phyloP scores from a whole-genome alignment of 2,113 vertebrate species.

The Vimba vimba region DNA sequence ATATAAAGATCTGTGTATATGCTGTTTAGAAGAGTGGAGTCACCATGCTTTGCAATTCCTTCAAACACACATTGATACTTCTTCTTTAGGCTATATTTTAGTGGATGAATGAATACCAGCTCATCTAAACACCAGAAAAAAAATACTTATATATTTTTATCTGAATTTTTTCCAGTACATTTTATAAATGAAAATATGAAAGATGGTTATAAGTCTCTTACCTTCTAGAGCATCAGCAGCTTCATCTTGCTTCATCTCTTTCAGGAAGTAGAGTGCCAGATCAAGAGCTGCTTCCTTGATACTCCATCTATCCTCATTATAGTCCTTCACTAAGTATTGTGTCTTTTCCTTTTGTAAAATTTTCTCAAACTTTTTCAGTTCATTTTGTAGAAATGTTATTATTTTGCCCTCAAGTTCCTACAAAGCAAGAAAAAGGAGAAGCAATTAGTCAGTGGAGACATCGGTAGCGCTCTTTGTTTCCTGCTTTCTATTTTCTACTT shows the following conservation, averaged over 20 bases:
- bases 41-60: not conserved
- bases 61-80: constrained; percentile 7
- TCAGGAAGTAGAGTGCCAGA: not conserved
- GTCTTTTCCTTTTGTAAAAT: not conserved
- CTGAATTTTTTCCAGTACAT: too few relatives aligned
- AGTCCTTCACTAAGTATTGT: not conserved
- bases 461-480: too few relatives aligned
- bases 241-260: not conserved
- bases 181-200: not conserved
- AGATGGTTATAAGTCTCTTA: not conserved
- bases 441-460: too few relatives aligned
- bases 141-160: not conserved
- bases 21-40: not conserved
- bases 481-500: too few relatives aligned
- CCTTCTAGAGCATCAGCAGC: not conserved
- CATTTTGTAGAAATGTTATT: not conserved
- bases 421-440: not conserved
- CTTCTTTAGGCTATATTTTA: not conserved
- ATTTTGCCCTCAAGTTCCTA: not conserved
- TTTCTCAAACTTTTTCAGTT: not conserved
- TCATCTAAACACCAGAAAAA: not conserved
- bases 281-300: not conserved
- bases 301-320: not conserved
- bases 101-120: not conserved
- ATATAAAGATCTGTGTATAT: not conserved